Conservation (phyloP, 2,888 invertebrate species). For the Andrena bicolor region DNA sequence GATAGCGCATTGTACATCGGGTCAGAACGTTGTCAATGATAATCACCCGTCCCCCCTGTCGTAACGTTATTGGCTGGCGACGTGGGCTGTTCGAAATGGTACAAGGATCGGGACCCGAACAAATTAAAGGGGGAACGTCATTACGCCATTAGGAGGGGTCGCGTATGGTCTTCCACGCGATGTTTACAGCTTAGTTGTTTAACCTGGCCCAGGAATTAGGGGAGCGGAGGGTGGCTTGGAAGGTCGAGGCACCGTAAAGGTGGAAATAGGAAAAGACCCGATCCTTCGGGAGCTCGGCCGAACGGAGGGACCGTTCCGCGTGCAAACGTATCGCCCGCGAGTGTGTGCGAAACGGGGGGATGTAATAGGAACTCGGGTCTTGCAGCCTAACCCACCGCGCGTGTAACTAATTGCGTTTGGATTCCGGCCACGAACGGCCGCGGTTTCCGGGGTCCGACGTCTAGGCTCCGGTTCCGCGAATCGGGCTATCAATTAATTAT, state of each 20-base stretch:
- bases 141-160: slow-evolving; percentile 59
- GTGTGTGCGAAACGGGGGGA: slow-evolving; percentile 26
- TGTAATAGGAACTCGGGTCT: slow-evolving; percentile 55
- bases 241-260: slow-evolving; percentile 66
- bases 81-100: slow-evolving; percentile 6
- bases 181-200: slow-evolving; percentile 61
- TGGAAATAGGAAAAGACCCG: slow-evolving; percentile 54
- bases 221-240: slow-evolving; percentile 43
- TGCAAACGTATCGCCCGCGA: background rate
- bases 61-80: slow-evolving; percentile 39
- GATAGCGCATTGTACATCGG: slow-evolving; percentile 25
- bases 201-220: slow-evolving; percentile 57
- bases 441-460: slow-evolving; percentile 74
- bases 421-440: slow-evolving; percentile 74
- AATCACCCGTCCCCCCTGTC: slow-evolving; percentile 27
- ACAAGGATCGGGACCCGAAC: slow-evolving; percentile 27
- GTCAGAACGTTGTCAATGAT: slow-evolving; percentile 39
- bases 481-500: slow-evolving; percentile 73
- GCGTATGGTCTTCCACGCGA: slow-evolving; percentile 45
- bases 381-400: slow-evolving; percentile 67
- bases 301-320: slow-evolving; percentile 10
- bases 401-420: slow-evolving; percentile 77
- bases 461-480: slow-evolving; percentile 71
- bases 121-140: slow-evolving; percentile 61
- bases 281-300: slow-evolving; percentile 32